These are phyloP conservation scores for Picus viridis DNA, from an alignment of 2,797 vertebrate genomes.

Conservation along the genomic window DNA sequence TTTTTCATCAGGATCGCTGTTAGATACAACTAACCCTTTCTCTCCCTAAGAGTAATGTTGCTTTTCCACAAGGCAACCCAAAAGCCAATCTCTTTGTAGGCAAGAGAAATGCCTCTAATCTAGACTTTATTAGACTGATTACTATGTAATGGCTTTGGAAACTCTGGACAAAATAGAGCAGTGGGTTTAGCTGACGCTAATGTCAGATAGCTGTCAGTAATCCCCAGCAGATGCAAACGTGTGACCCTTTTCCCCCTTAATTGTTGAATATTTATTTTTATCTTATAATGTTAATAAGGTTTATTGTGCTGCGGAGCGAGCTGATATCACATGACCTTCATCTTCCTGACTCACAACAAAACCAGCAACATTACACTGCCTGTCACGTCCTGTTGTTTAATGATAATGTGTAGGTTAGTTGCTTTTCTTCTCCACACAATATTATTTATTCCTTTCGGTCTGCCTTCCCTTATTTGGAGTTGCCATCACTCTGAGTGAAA, in stretches of 20 bases:
- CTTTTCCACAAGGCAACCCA: constrained; percentile 67
- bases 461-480: constrained; percentile 48
- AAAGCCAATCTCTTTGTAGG: constrained; percentile 61
- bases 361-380: constrained; percentile 54
- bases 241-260: constrained; percentile 55
- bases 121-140: constrained; percentile 74
- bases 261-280: constrained; percentile 73
- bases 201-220: constrained; percentile 66
- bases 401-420: constrained; percentile 62
- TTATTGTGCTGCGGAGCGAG: constrained; percentile 46
- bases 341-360: constrained; percentile 61
- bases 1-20: constrained; percentile 61
- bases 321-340: constrained; percentile 50
- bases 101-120: constrained; percentile 68
- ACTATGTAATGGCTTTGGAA: constrained; percentile 74
- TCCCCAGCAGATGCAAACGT: constrained; percentile 63
- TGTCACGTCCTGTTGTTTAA: constrained; percentile 70
- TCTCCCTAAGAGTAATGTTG: constrained; percentile 60
- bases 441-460: constrained; percentile 45
- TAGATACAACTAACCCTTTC: constrained; percentile 64
- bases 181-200: constrained; percentile 63
- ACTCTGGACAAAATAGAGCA: constrained; percentile 67
- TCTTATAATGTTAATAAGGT: constrained; percentile 68
- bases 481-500: constrained; percentile 4
- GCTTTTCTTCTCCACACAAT: constrained; percentile 56